Evolutionary conservation across 2,113 vertebrate genomes (phyloP).

Genomic region (Eleginops maclovinus): DNA sequence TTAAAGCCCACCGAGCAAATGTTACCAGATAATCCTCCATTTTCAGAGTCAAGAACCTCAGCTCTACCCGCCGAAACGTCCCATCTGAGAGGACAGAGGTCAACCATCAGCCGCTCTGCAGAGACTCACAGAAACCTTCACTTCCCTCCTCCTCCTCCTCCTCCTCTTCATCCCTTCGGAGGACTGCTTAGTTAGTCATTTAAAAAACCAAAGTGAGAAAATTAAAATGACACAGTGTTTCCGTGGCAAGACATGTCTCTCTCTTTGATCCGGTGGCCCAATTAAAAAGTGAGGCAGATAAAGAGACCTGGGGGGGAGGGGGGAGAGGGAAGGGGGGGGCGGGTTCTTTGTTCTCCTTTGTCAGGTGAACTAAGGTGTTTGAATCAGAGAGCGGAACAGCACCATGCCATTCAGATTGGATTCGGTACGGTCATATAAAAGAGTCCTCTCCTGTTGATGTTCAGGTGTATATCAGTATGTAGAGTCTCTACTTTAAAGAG

Average conservation of each 20-base stretch:
- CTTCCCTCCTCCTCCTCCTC: accelerated
- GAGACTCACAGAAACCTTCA: no score
- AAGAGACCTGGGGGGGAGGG: conserved; percentile 44
- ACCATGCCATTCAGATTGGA: neutral
- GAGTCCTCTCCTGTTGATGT: no score
- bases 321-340: no score
- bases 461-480: no score
- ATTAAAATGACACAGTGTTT: conserved; percentile 59
- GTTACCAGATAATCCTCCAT: neutral
- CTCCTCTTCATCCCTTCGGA: neutral
- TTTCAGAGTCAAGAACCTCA: neutral
- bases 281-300: conserved; percentile 60
- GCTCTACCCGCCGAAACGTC: neutral
- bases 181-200: conserved; percentile 36
- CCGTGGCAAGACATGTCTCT: conserved; percentile 29
- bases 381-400: conserved; percentile 24
- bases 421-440: neutral
- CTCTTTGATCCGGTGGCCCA: conserved; percentile 61
- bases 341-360: conserved; percentile 31
- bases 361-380: conserved; percentile 54
- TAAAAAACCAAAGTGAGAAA: conserved; percentile 62
- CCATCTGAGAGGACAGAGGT: conserved; percentile 7
- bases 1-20: neutral
- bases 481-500: no score
- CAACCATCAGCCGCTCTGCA: neutral